Evolutionary conservation across 2,888 invertebrate genomes (phyloP).

Genomic region (Athrips mouffetella): DNA sequence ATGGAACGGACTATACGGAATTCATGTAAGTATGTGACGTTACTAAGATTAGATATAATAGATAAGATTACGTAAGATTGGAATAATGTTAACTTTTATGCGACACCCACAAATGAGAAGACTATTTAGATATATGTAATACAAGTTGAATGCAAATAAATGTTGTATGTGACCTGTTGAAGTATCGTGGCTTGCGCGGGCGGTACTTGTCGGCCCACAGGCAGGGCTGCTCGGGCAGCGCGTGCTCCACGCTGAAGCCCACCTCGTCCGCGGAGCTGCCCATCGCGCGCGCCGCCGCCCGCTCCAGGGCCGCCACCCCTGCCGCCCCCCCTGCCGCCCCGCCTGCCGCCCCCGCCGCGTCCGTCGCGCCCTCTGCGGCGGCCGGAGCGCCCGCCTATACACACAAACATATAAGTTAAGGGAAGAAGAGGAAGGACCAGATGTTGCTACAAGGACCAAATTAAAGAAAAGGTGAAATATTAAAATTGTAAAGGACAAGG

Average conservation of each 20-base stretch:
- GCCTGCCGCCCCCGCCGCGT: constrained; percentile 51
- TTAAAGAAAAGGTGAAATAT: too few species aligned
- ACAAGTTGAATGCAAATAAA: background rate
- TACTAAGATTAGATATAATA: too few species aligned
- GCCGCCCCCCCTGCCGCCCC: constrained; percentile 25
- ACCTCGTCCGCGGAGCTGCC: constrained; percentile 90
- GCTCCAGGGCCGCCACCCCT: constrained; percentile 22
- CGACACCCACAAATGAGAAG: too few species aligned
- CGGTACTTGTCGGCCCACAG: constrained; percentile 99
- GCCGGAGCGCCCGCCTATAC: constrained; percentile 76
- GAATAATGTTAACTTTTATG: too few species aligned
- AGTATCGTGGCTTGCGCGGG: constrained; percentile 97
- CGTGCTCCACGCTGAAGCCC: constrained; percentile 93
- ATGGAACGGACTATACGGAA: too few species aligned
- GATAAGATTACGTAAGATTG: too few species aligned
- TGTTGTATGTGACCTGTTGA: constrained; percentile 81
- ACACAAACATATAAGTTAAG: too few species aligned
- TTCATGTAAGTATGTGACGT: too few species aligned
- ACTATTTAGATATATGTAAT: too few species aligned
- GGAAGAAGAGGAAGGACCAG: too few species aligned
- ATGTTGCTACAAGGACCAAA: too few species aligned
- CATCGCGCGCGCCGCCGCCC: constrained; percentile 36
- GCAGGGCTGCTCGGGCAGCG: constrained; percentile 90
- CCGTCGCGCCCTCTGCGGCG: constrained; percentile 40
- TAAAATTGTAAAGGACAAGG: too few species aligned